Evolutionary conservation across 2,113 vertebrate genomes (phyloP).

Genomic region (Osmerus mordax): DNA sequence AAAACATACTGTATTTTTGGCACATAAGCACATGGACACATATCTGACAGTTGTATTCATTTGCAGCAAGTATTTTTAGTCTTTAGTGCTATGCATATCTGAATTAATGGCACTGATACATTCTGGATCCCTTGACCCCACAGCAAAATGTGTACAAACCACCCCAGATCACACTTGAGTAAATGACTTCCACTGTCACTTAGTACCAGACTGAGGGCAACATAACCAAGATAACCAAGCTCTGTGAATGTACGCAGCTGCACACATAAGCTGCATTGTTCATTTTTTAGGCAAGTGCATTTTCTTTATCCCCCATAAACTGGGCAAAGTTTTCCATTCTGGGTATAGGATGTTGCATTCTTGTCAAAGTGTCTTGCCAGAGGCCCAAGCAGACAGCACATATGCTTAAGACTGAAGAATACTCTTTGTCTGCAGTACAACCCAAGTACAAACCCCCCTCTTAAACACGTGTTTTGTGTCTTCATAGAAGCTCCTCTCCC

Average conservation of each 20-base stretch:
- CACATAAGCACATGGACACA: neutral
- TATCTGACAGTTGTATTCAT: neutral
- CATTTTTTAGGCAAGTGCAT: conserved; percentile 58
- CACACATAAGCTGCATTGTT: conserved; percentile 58
- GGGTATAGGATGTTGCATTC: conserved; percentile 54
- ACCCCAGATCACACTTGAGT: neutral
- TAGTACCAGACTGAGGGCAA: neutral
- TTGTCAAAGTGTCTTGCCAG: conserved; percentile 57
- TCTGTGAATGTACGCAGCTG: conserved; percentile 40
- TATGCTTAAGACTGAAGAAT: conserved; percentile 42
- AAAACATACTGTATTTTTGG: no score
- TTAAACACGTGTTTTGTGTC: conserved; percentile 34
- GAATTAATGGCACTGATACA: neutral
- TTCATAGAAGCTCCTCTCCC: conserved; percentile 24
- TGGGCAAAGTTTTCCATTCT: conserved; percentile 58
- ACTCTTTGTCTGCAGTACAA: conserved; percentile 54
- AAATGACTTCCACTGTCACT: conserved; percentile 9
- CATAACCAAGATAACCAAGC: conserved; percentile 19
- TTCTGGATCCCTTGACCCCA: conserved; percentile 3
- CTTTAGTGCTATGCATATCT: neutral
- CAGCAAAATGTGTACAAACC: neutral
- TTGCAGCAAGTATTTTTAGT: neutral
- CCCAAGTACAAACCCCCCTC: conserved; percentile 32
- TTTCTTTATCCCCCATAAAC: conserved; percentile 45
- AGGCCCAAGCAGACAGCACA: conserved; percentile 46